A percentile compares a stretch with the other conserved stretches of the same genome.
Evolutionary conservation across 2,888 invertebrate genomes (phyloP).

Genomic region (Heteropelma amictum): DNA sequence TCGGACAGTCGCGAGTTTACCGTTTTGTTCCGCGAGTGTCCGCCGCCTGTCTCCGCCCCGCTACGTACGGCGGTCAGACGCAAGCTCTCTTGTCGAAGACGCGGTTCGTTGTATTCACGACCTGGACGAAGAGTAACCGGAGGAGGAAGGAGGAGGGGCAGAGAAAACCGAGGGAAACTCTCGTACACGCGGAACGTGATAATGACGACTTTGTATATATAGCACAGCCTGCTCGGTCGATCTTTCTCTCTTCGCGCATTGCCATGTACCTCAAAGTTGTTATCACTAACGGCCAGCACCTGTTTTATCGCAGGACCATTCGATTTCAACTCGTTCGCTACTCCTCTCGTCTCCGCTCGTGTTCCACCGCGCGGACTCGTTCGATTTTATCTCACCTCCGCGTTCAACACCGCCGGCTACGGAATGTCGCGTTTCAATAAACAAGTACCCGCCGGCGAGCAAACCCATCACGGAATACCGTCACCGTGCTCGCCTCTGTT

Average conservation of each 20-base stretch:
- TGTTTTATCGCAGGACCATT: constrained; percentile 65
- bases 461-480: neutral
- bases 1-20: no score
- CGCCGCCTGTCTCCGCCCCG: no score
- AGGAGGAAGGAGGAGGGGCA: constrained; percentile 43
- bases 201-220: constrained; percentile 1
- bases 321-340: constrained; percentile 59
- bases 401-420: neutral
- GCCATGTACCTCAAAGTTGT: constrained; percentile 62
- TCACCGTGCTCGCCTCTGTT: neutral
- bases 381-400: constrained; percentile 42
- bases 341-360: constrained; percentile 20
- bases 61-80: constrained; percentile 17
- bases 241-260: constrained; percentile 16
- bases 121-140: no score
- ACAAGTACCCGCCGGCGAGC: constrained; percentile 16
- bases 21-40: no score
- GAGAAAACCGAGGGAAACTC: neutral
- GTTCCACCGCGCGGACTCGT: constrained; percentile 39
- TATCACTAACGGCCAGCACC: constrained; percentile 67
- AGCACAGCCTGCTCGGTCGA: neutral
- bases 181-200: neutral
- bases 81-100: constrained; percentile 59
- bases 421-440: constrained; percentile 7
- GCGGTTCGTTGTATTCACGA: constrained; percentile 58